Conservation (phyloP, 2,888 invertebrate genomes). For the Dryobotodes eremita region DNA sequence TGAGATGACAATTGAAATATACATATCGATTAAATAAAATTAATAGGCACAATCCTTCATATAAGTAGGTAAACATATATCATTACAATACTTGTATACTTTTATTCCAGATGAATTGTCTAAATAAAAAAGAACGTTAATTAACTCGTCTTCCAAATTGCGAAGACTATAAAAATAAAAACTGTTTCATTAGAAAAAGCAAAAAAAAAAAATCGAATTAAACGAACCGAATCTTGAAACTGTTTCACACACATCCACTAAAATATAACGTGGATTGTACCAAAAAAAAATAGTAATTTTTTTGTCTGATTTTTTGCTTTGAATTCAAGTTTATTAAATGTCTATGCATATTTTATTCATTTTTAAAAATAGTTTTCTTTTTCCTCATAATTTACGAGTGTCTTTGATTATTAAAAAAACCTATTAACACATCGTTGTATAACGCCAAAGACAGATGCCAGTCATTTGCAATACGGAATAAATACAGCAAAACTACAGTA, state of each 20-base stretch:
- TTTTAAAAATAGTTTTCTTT: neutral
- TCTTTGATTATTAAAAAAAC: neutral
- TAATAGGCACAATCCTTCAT: neutral
- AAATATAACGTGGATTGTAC: neutral
- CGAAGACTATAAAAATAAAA: constrained; percentile 8
- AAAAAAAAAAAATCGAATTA: neutral
- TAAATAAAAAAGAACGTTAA: neutral
- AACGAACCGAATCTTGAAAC: constrained; percentile 8
- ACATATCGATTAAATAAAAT: neutral
- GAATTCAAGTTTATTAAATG: neutral
- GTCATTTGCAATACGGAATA: constrained; percentile 40
- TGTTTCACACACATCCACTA: neutral
- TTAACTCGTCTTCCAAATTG: neutral
- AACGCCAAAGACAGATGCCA: constrained; percentile 41
- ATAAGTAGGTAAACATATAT: too few species aligned
- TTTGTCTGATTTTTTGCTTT: neutral
- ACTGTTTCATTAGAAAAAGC: neutral
- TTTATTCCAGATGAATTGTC: neutral
- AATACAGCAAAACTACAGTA: too few species aligned
- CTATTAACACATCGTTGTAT: constrained; percentile 28
- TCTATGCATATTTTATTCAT: neutral
- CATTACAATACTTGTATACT: neutral
- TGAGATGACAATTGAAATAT: neutral
- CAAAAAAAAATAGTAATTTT: neutral
- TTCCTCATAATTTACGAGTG: neutral